Evolutionary conservation across 1,140 invertebrate species (phyloP), one percentile per base, ranked within the genome.

Genomic region (Hesperophylax magnus): DNA sequence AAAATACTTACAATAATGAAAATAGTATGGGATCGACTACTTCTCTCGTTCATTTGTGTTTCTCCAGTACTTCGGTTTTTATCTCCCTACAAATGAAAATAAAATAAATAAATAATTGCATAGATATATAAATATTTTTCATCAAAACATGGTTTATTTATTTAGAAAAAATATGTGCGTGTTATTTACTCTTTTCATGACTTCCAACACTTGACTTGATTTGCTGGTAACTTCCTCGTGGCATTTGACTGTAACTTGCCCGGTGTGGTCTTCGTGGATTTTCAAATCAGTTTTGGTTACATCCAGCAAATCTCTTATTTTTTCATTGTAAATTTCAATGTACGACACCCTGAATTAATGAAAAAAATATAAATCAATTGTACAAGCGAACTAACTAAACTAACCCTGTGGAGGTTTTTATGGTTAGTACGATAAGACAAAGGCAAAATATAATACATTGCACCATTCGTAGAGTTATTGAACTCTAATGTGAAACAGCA

Each of bases 251-350:
- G 22, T 87, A 78, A 71, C 86, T 83, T 27, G 92, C 90, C 85
- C 67, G 47, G 79, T 81, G 8, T 65, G 74, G 60, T 79, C 74
- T 77, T 95, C 94, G 15, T 92, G 88, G 53, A 96, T 89, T 86
- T 94, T 95, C 0, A 96, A 84, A 83, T 93, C 91, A 39, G 88
- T 90, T 53, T 90, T 91, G 47, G 89, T 88, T 3, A 90, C 87
- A 80, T 93, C 88, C 0, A 97, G 86, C 0, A 96, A 87, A 86
- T 97, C 95, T 80, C 91, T 92, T 0, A 97, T 89, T 79, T 92
- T 93, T 86, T 97, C 96, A 88, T 96, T 96, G 83, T 96, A 96
- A 71, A 97, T 96, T 87, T 96, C 95, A 75, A 96, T 92, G 86
- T 94, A 96, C 0, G 94, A 94, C 52, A 95, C 93, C 85, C 95